These are phyloP conservation scores for Bombycilla garrulus DNA, from an alignment of 2,113 vertebrate genomes.

Conservation along the genomic window DNA sequence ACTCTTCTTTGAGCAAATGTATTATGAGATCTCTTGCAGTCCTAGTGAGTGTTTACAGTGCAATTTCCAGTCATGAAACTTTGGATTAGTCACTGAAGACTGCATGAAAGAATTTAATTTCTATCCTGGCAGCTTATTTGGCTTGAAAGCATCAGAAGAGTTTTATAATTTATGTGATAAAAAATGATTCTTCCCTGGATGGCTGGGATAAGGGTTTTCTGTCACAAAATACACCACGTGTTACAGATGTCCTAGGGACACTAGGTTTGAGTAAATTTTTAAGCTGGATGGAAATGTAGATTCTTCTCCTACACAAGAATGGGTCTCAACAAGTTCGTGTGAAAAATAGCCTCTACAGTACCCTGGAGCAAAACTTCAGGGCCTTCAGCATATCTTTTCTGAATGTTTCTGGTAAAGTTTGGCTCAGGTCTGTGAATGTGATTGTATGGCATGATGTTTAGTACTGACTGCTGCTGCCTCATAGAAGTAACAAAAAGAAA, in stretches of 20 bases:
- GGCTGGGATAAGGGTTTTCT: not conserved
- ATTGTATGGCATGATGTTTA: not conserved
- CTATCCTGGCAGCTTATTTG: not conserved
- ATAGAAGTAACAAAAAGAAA: not conserved
- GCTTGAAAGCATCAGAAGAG: not conserved
- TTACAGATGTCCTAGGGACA: not conserved
- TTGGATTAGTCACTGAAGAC: constrained; percentile 5
- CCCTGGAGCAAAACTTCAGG: not conserved
- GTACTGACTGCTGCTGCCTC: not conserved
- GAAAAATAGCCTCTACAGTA: not conserved
- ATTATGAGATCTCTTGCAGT: not conserved
- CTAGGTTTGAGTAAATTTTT: not conserved
- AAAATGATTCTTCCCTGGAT: not conserved
- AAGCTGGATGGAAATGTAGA: not conserved
- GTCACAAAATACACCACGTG: not conserved
- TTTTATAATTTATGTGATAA: constrained; percentile 17
- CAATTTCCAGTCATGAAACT: not conserved
- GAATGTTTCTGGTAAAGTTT: not conserved
- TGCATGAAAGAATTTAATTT: not conserved
- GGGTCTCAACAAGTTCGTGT: not conserved
- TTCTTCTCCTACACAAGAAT: not conserved
- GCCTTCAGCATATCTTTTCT: not conserved
- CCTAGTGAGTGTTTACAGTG: not conserved
- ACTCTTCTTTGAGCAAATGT: constrained; percentile 46
- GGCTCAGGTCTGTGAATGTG: not conserved